phyloP scores from a whole-genome alignment of 2,113 vertebrate genomes.

The Geococcyx californianus region DNA sequence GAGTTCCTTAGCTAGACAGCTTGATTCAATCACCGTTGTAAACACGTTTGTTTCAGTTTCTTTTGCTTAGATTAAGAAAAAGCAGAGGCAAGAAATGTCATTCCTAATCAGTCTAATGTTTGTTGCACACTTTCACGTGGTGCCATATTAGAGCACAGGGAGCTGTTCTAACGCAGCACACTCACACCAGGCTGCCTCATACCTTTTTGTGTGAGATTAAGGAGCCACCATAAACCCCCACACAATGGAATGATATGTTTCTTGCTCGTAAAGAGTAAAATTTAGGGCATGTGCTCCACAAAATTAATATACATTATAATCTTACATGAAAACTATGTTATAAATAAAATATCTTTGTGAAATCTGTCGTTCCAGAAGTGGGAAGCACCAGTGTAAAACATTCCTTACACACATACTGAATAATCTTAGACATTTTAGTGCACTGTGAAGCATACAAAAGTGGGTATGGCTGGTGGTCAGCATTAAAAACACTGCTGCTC shows the following conservation, averaged over 20 bases:
- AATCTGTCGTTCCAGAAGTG: background rate
- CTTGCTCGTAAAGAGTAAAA: background rate
- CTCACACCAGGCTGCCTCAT: background rate
- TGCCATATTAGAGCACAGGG: background rate
- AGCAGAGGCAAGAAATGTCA: background rate
- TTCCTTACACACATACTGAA: background rate
- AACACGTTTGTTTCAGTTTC: background rate
- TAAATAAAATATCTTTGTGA: background rate
- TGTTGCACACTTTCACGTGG: background rate
- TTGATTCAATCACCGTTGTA: background rate
- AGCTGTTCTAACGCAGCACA: background rate
- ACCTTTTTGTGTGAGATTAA: background rate
- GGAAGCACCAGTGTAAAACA: background rate
- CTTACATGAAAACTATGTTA: background rate
- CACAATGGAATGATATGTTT: background rate
- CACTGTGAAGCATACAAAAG: slow-evolving; percentile 7
- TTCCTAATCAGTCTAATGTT: background rate
- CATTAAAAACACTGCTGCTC: background rate
- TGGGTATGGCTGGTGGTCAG: background rate
- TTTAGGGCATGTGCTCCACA: background rate
- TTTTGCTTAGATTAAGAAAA: background rate
- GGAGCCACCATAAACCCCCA: background rate
- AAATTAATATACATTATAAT: background rate
- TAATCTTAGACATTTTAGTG: slow-evolving; percentile 6
- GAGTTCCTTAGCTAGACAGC: background rate